Evolutionary conservation across 2,113 vertebrate species (phyloP), one percentile per base, ranked within the genome.

Genomic region (Pyxicephalus adspersus): DNA sequence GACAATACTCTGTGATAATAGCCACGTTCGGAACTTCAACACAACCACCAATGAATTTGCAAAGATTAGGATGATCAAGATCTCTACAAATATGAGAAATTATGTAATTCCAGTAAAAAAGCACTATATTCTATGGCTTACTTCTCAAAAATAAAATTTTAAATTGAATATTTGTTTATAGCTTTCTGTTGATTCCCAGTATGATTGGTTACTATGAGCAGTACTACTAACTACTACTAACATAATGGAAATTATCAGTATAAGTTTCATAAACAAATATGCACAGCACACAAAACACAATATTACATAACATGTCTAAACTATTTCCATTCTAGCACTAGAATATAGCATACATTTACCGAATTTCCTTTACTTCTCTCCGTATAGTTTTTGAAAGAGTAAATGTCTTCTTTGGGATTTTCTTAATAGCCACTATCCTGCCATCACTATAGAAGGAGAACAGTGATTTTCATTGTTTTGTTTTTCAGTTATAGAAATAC

Each of bases 1-100:
- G 95, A 82, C 95, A 96, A 65, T 95, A 95, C 83, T 96, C 95
- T 1, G 93, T 97, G 76, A 97, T 86, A 64, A 94, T 91, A 86
- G 94, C 93, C 77, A 96, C 86, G 54, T 94, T 90, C 13, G 94
- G 94, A 23, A 91, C 86, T 86, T 95, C 93, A 64, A 90, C 87
- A 57, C 94, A 95, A 0, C 95, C 94, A 7, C 95, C 93, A 20
- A 91, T 89, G 45, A 96, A 96, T 89, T 96, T 94, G 76, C 94
- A 97, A 78, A 95, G 89, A 87, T 95, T 96, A 5, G 90, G 91
- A 78, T 96, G 95, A 79, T 97, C 95, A 29, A 95, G 91, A 89
- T 97, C 95, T 85, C 96, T 96, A 52, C 83, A 90, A 88, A 84
- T 70, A 57, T 85, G 84, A 55, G 34, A 84, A 13, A 13, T 45